Evolutionary conservation across 2,797 vertebrate genomes (phyloP).

Genomic region (Anguilla pacifica): DNA sequence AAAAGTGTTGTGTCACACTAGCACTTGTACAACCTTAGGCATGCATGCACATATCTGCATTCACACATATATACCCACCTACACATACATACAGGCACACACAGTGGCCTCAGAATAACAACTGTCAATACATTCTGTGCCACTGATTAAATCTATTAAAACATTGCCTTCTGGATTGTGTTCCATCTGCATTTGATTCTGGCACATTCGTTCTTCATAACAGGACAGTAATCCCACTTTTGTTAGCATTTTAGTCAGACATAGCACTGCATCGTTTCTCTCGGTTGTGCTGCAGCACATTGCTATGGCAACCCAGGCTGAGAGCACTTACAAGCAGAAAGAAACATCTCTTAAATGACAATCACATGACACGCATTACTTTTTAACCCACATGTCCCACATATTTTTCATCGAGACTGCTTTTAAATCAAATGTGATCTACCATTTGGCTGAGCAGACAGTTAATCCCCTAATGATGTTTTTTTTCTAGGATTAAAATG

Average conservation of each 20-base stretch:
- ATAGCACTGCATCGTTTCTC: constrained; percentile 15
- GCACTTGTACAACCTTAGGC: neutral
- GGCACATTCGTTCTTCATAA: neutral
- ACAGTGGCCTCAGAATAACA: neutral
- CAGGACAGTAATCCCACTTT: neutral
- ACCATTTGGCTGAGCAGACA: neutral
- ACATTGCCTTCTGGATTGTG: neutral
- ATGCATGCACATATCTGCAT: neutral
- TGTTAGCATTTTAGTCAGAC: neutral
- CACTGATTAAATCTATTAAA: neutral
- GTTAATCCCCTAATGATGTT: too few relatives aligned
- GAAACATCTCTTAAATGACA: constrained; percentile 36
- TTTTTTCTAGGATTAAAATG: too few relatives aligned
- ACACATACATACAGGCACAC: neutral
- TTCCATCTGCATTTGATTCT: too few relatives aligned
- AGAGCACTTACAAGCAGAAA: constrained; percentile 56
- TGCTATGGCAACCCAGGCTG: constrained; percentile 66
- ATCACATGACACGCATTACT: neutral
- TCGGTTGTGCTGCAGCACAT: constrained; percentile 48
- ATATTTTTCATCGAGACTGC: neutral
- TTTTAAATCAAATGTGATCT: neutral
- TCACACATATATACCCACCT: neutral
- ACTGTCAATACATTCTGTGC: too few relatives aligned
- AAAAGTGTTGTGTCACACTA: neutral
- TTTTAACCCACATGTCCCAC: neutral